These are phyloP conservation scores for Ceryle rudis DNA, from an alignment of 2,797 vertebrate species.

Conservation along the genomic window DNA sequence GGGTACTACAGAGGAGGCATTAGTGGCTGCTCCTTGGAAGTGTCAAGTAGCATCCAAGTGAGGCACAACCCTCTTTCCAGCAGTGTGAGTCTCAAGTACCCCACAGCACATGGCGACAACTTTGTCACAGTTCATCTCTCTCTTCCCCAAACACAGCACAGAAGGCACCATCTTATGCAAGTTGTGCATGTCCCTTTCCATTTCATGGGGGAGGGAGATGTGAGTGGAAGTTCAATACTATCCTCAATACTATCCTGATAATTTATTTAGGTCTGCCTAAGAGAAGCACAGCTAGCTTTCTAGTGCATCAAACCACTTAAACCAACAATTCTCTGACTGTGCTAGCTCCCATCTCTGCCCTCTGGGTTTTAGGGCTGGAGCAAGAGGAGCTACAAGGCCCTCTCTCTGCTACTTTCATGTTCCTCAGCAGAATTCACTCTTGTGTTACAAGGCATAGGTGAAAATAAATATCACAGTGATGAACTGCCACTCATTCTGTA, in stretches of 20 bases:
- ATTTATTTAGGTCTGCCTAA: background rate
- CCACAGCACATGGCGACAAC: rapidly evolving
- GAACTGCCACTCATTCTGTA: background rate
- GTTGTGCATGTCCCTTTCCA: background rate
- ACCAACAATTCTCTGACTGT: background rate
- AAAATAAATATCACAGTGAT: background rate
- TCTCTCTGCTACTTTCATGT: background rate
- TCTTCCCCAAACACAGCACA: background rate
- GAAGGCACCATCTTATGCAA: background rate
- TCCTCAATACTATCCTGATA: background rate
- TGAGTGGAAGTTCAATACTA: background rate
- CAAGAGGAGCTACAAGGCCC: background rate
- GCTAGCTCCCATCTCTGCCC: background rate
- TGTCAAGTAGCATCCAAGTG: background rate
- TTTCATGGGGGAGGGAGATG: background rate
- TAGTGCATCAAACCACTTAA: background rate
- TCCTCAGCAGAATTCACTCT: background rate
- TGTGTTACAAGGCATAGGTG: background rate
- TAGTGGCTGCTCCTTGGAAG: background rate
- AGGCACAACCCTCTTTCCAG: background rate
- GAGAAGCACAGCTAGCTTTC: background rate
- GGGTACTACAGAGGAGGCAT: background rate
- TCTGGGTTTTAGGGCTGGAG: background rate
- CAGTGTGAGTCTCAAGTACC: background rate
- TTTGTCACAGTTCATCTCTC: background rate